Conservation (phyloP, 1,140 invertebrate species). For the Dendroctonus valens region DNA sequence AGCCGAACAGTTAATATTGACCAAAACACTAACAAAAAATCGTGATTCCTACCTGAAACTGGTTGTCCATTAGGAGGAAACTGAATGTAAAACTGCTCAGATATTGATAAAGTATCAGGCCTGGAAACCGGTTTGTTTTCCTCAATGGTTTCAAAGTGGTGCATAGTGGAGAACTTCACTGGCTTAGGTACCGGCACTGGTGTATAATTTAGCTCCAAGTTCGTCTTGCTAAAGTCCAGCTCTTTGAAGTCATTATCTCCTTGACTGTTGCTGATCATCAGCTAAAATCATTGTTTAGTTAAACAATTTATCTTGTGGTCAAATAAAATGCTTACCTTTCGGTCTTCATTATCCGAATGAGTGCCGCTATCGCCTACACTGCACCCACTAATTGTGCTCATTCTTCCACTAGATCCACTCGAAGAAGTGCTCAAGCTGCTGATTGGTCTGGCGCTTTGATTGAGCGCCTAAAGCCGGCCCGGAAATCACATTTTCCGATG, state of each 20-base stretch:
- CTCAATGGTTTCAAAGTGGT: constrained; percentile 40
- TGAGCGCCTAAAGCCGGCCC: constrained; percentile 26
- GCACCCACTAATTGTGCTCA: constrained; percentile 71
- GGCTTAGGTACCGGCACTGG: constrained; percentile 45
- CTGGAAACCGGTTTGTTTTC: constrained; percentile 39
- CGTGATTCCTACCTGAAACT: constrained; percentile 47
- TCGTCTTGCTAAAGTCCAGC: constrained; percentile 39
- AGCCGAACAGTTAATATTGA: not conserved
- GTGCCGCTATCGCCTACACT: constrained; percentile 80
- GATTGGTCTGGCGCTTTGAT: constrained; percentile 56
- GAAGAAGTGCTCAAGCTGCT: constrained; percentile 74
- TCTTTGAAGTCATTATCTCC: constrained; percentile 42
- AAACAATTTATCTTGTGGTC: not conserved
- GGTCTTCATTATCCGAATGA: constrained; percentile 78
- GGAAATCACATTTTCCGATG: constrained; percentile 31
- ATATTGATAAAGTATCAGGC: constrained; percentile 27
- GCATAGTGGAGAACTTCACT: constrained; percentile 35
- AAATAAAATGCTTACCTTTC: constrained; percentile 55
- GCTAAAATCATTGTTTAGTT: constrained; percentile 27
- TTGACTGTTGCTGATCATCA: constrained; percentile 37
- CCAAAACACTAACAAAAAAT: not conserved
- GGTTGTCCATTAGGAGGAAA: constrained; percentile 56
- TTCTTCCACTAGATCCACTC: constrained; percentile 73
- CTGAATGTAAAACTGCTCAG: constrained; percentile 53
- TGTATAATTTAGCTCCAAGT: constrained; percentile 42